Base-by-base conservation (phyloP, 2,797 vertebrate species). In the Melanotaenia maccullochi region DNA sequence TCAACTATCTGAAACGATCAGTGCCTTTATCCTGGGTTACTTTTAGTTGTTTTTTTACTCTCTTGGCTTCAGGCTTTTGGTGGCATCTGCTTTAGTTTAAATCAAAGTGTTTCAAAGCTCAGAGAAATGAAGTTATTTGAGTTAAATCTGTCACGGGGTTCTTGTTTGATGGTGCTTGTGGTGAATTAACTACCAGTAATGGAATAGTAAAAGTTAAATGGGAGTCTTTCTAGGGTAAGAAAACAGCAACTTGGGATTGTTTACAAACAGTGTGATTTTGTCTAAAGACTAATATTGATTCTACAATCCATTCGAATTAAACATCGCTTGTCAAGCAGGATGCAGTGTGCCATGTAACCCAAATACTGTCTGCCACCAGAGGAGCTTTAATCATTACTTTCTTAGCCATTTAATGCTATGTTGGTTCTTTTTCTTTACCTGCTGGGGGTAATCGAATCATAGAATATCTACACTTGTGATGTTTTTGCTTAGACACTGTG, bases 71-170 rank as follows among this genome's bases (percentile, higher is more conserved):
- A 63, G 51, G 30, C 69, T 69, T 82, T 76, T 59, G 9, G 32
- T 65, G 44, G 59, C 65, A 75, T 89, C 81, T 84, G 82, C 69
- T 84, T 82, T 78, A 84, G 51, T 85, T 86, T 79, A 54, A 78
- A 75, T 68, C 60, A 66, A 81, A 82, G 75, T 72, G 78, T 79
- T 85, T 88, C 49, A 61, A 69, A 79, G 70, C 80, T 75, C 68
- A 25, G 60, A 18, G 56, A 83, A 85, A 76, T 89, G 57, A 85
- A 80, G 79, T 83, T 78, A 71, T 87, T 88, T 80, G 72, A 83
- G 88, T 85, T 73, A 76, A 86, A 70, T 78, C 77, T 82, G 70
- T 71, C 65, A 28, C 24, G 78, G 64, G 70, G 81, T 61, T 79
- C 51, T 60, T 84, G 71, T 47, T 57, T 65, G 49, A 66, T 79